Evolutionary conservation across 2,797 vertebrate genomes (phyloP).

Genomic region (Cephalopachus bancanus): DNA sequence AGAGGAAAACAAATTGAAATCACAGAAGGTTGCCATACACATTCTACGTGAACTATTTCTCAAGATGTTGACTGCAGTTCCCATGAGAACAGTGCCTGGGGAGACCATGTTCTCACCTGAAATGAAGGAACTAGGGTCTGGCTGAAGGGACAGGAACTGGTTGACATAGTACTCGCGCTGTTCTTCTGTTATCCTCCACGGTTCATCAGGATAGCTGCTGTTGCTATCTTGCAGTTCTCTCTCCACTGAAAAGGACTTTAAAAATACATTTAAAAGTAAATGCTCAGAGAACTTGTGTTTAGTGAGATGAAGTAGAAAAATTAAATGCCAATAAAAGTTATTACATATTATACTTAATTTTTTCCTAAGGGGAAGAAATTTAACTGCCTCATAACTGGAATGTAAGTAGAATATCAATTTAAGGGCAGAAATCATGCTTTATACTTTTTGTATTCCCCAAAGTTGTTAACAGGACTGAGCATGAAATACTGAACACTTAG

Average conservation of each 20-base stretch:
- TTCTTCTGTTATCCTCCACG: slow-evolving; percentile 98
- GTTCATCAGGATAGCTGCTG: slow-evolving; percentile 92
- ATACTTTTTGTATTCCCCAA: slow-evolving; percentile 24
- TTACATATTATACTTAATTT: slow-evolving; percentile 22
- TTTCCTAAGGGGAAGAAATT: slow-evolving; percentile 41
- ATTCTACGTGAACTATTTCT: slow-evolving; percentile 40
- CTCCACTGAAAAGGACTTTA: slow-evolving; percentile 92
- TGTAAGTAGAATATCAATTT: slow-evolving; percentile 56
- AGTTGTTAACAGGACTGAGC: slow-evolving; percentile 43
- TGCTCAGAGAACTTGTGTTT: slow-evolving; percentile 51
- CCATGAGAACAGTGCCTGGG: not conserved
- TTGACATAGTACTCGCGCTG: slow-evolving; percentile 97
- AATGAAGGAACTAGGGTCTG: slow-evolving; percentile 94
- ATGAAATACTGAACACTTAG: slow-evolving; percentile 40
- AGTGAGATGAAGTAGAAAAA: slow-evolving; percentile 40
- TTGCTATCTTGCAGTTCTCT: slow-evolving; percentile 89
- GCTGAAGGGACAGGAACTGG: slow-evolving; percentile 96
- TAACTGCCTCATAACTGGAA: slow-evolving; percentile 49
- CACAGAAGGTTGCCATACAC: slow-evolving; percentile 16
- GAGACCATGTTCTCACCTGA: slow-evolving; percentile 85
- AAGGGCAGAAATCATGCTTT: not conserved
- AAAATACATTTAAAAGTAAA: slow-evolving; percentile 67
- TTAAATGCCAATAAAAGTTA: slow-evolving; percentile 53
- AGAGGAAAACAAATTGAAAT: slow-evolving; percentile 63
- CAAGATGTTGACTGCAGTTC: not conserved